Base-by-base conservation (phyloP, 2,888 invertebrate species). In the Horisme vitalbata region DNA sequence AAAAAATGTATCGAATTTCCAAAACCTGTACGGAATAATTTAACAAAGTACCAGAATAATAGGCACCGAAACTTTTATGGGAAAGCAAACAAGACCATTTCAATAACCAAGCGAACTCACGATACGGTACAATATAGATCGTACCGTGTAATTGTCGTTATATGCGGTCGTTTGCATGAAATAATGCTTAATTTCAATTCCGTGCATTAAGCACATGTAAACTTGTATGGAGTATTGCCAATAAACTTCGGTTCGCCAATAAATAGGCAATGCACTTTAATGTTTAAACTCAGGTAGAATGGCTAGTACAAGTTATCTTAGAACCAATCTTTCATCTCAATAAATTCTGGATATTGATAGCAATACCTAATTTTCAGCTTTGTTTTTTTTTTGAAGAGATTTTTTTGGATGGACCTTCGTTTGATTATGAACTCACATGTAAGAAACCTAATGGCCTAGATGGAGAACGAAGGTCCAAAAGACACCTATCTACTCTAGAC, bases 181-280 rank as follows among this genome's bases (percentile, higher is more conserved):
- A 85, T 85, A 76, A 83, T 79, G 74, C 82, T 82, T 80, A 79
- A 85, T 86, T 82, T 86, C 82, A 85, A 87, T 85, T 83, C 70
- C 65, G 66, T 72, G 70, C 75, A 77, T 74, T 72, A 77, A 65
- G 63, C 74, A 75, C 72, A 78, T 75, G 75, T 77, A 77, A 79
- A 81, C 71, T 83, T 75, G 70, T 68, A 71, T 78, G 78, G 75
- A 72, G 55, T 66, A 64, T 58, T 76, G 79, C 81, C 83, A 83
- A 83, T 85, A 83, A 83, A 83, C 68, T 81, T 79, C 64, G 71
- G 73, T 75, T 12, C 24, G 14, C 13, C 14, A 21, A 9, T 27
- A 41, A 41, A 43, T 30, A 12, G 14, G 23, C 18, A 33, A 35
- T 41, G 18, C 27, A 34, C 13, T 26, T 18, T 32, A 6, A 11